Percentiles rank a stretch among this genome's conserved stretches.
Evolutionary conservation across 2,797 vertebrate species (phyloP).

Genomic region (Coendou prehensilis): DNA sequence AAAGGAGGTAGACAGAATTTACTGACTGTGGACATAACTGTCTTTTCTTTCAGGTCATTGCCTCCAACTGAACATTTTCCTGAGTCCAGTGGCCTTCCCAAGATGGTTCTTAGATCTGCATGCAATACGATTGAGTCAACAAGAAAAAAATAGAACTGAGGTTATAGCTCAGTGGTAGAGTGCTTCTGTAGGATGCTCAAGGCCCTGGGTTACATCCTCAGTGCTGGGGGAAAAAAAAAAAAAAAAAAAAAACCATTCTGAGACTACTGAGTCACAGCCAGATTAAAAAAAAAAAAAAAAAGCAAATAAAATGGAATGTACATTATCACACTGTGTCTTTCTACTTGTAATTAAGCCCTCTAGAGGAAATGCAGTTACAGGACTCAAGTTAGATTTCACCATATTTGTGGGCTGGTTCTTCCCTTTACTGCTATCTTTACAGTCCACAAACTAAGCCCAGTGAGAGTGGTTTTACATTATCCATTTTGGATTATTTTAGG

Average conservation of each 20-base stretch:
- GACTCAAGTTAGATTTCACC: neutral
- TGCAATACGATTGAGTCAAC: neutral
- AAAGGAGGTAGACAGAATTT: conserved; percentile 19
- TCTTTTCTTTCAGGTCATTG: conserved; percentile 75
- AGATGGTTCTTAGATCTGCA: conserved; percentile 18
- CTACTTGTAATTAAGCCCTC: conserved; percentile 10
- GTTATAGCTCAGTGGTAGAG: neutral
- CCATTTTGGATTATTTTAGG: conserved; percentile 48
- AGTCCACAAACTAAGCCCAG: conserved; percentile 21
- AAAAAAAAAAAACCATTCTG: neutral
- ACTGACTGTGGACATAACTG: conserved; percentile 1
- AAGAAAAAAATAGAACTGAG: neutral
- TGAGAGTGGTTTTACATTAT: conserved; percentile 23
- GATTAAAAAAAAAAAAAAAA: conserved; percentile 29
- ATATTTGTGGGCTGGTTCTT: conserved; percentile 29
- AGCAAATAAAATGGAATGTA: conserved; percentile 78
- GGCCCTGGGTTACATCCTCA: neutral
- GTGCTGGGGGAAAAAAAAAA: too few species aligned
- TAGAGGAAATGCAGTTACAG: neutral
- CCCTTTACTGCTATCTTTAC: conserved; percentile 15
- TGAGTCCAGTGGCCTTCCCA: neutral
- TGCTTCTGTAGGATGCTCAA: neutral
- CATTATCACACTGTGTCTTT: conserved; percentile 38
- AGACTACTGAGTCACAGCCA: conserved; percentile 15
- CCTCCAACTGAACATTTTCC: conserved; percentile 71